Percentiles rank a stretch among this genome's conserved stretches.
Evolutionary conservation across 2,888 invertebrate species (phyloP).

Genomic region (Miltochrista miniata): DNA sequence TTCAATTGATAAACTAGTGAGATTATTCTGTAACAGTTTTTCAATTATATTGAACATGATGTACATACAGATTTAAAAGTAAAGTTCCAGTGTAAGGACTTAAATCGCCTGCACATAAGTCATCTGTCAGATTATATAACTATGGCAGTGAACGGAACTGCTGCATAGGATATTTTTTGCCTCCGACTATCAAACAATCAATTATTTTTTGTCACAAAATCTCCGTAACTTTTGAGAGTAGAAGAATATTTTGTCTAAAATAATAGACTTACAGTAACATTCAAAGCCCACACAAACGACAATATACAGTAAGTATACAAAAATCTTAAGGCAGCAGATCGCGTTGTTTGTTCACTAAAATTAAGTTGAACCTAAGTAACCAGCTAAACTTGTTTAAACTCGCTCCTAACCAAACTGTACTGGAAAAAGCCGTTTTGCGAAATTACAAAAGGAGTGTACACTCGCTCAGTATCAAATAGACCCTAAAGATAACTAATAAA

Average conservation of each 20-base stretch:
- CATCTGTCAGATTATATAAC: no score
- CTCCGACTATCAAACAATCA: no score
- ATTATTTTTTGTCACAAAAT: no score
- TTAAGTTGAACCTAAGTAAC: conserved; percentile 43
- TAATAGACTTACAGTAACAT: conserved; percentile 3
- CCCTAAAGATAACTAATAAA: conserved; percentile 32
- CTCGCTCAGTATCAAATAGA: conserved; percentile 32
- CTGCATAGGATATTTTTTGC: no score
- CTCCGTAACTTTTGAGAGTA: neutral
- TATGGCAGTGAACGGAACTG: no score
- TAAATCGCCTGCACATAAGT: no score
- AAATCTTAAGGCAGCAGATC: conserved; percentile 35
- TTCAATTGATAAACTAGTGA: no score
- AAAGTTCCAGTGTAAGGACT: no score
- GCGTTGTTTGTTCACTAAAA: conserved; percentile 40
- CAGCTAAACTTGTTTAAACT: conserved; percentile 46
- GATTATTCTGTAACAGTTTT: no score
- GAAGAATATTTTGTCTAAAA: neutral
- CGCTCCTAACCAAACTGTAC: conserved; percentile 51
- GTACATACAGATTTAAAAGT: no score
- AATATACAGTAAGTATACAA: conserved; percentile 23
- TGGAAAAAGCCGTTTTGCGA: conserved; percentile 39
- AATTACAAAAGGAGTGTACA: conserved; percentile 36
- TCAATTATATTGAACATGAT: no score
- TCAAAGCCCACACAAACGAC: conserved; percentile 14